Evolutionary conservation across 2,888 invertebrate genomes (phyloP).

Genomic region (Hypselothyrea guttata): DNA sequence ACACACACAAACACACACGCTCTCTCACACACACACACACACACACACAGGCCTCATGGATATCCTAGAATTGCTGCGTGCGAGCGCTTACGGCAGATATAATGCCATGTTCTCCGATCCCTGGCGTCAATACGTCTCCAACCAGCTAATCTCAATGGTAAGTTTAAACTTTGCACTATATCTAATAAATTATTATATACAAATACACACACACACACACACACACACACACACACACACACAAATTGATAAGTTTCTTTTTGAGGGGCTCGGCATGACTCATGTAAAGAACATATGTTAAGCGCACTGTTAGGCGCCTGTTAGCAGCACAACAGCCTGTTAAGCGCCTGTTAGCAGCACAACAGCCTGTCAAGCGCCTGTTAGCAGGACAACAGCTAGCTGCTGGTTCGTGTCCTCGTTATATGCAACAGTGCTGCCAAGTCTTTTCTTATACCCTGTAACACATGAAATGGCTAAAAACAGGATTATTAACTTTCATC

Average conservation of each 20-base stretch:
- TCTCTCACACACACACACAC: constrained; percentile 8
- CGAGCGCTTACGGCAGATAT: constrained; percentile 68
- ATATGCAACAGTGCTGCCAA: no score
- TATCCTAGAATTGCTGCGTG: constrained; percentile 64
- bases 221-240: constrained; percentile 1
- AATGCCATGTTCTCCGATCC: constrained; percentile 76
- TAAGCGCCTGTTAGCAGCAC: no score
- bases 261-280: constrained; percentile 41
- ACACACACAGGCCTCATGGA: constrained; percentile 46
- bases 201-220: constrained; percentile 9
- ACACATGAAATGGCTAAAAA: no score
- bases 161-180: constrained; percentile 43
- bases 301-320: not conserved
- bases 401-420: no score
- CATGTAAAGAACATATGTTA: constrained; percentile 27
- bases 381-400: no score
- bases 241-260: constrained; percentile 1
- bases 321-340: no score
- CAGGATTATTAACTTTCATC: no score
- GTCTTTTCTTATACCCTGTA: no score
- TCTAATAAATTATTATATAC: not conserved
- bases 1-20: constrained; percentile 14
- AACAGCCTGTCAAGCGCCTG: no score
- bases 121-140: constrained; percentile 84
- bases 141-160: constrained; percentile 84